These are phyloP conservation scores for Biston stratarius DNA, from an alignment of 2,888 invertebrate species.

Conservation along the genomic window DNA sequence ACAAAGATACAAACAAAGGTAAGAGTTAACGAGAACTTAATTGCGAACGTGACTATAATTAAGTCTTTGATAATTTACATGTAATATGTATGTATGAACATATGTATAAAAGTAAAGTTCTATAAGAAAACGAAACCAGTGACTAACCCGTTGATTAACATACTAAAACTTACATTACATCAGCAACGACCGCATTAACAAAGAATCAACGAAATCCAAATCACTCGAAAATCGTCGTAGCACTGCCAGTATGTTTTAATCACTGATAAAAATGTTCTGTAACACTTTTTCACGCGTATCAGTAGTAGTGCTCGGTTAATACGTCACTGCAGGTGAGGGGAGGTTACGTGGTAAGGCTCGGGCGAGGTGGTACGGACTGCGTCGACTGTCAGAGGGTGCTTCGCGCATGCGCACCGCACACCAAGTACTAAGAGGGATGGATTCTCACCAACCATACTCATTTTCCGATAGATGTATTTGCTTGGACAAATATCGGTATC, in stretches of 20 bases:
- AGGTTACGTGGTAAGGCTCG: conserved; percentile 58
- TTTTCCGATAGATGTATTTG: conserved; percentile 69
- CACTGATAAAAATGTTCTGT: conserved; percentile 26
- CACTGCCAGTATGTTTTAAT: conserved; percentile 22
- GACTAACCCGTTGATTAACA: conserved; percentile 11
- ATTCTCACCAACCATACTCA: conserved; percentile 51
- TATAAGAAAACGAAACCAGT: conserved; percentile 6
- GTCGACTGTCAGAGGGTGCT: conserved; percentile 68
- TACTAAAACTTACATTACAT: conserved; percentile 46
- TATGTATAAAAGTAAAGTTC: neutral
- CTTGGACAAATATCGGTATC: conserved; percentile 33
- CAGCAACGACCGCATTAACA: conserved; percentile 34
- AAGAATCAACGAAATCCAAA: conserved; percentile 23
- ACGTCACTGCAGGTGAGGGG: conserved; percentile 72
- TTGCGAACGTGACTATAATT: neutral
- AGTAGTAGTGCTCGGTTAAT: conserved; percentile 30
- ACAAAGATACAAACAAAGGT: conserved; percentile 14
- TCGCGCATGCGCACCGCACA: conserved; percentile 67
- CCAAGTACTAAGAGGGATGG: conserved; percentile 54
- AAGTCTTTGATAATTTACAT: neutral
- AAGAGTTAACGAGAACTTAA: neutral
- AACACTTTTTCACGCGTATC: conserved; percentile 33
- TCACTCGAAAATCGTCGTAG: conserved; percentile 11
- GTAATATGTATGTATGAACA: too few relatives aligned
- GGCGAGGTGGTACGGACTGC: conserved; percentile 69